Conservation (phyloP, 2,797 vertebrate genomes). For the Chaetophractus vellerosus region DNA sequence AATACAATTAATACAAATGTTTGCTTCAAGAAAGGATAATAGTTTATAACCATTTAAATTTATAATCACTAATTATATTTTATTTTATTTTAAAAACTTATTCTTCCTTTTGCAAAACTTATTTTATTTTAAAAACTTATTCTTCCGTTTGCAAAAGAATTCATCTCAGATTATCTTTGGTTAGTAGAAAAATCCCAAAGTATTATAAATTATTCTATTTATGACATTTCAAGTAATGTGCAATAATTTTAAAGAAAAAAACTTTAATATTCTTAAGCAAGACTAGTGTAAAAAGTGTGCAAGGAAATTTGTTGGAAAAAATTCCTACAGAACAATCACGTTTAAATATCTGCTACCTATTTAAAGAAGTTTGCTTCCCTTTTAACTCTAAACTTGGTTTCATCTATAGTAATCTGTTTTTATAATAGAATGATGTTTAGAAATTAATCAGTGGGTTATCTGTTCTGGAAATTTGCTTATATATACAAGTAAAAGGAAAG, state of each 20-base stretch:
- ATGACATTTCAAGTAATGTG: background rate
- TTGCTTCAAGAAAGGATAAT: background rate
- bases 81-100: constrained; percentile 1
- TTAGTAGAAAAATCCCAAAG: background rate
- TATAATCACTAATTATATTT: no score
- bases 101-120: constrained; percentile 42
- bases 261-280: background rate
- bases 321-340: background rate
- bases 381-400: constrained; percentile 20
- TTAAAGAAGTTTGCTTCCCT: background rate
- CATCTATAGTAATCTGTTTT: background rate
- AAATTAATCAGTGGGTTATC: constrained; percentile 56
- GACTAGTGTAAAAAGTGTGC: background rate
- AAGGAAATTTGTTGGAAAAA: constrained; percentile 23
- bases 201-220: constrained; percentile 15
- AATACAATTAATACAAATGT: background rate
- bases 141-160: constrained; percentile 47
- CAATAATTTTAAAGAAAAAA: constrained; percentile 41
- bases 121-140: background rate
- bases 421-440: constrained; percentile 33
- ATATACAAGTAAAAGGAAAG: background rate
- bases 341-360: constrained; percentile 2
- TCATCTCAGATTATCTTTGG: constrained; percentile 4
- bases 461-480: background rate
- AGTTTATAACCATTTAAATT: background rate